Evolutionary conservation across 1,140 invertebrate genomes (phyloP).

Genomic region (Maconellicoccus hirsutus): DNA sequence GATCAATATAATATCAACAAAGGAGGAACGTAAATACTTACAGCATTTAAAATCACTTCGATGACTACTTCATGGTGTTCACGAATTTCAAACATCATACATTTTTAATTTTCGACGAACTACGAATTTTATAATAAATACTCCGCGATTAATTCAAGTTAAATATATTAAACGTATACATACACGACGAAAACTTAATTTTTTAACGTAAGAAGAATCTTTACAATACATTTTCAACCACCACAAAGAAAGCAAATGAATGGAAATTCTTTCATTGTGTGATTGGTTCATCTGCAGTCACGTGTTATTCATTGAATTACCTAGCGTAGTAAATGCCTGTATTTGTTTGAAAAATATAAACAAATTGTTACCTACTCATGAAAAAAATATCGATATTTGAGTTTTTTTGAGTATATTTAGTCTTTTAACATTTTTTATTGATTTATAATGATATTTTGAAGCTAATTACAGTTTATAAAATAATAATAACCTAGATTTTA

Average conservation of each 20-base stretch:
- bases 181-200: background rate
- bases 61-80: background rate
- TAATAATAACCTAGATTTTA: no score
- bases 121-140: background rate
- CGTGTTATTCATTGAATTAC: constrained; percentile 19
- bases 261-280: background rate
- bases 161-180: background rate
- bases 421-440: no score
- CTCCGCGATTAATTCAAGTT: background rate
- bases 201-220: background rate
- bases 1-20: constrained; percentile 13
- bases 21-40: background rate
- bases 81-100: no score
- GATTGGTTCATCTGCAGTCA: background rate
- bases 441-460: no score
- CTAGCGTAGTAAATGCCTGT: background rate
- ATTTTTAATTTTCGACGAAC: no score
- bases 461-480: no score
- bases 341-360: no score
- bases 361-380: no score
- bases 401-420: no score
- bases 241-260: constrained; percentile 12
- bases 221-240: background rate
- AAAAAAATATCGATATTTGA: no score
- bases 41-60: background rate